Percentiles rank a stretch among this genome's conserved stretches.
phyloP scores from a whole-genome alignment of 2,113 vertebrate genomes.

The Heterotis niloticus region DNA sequence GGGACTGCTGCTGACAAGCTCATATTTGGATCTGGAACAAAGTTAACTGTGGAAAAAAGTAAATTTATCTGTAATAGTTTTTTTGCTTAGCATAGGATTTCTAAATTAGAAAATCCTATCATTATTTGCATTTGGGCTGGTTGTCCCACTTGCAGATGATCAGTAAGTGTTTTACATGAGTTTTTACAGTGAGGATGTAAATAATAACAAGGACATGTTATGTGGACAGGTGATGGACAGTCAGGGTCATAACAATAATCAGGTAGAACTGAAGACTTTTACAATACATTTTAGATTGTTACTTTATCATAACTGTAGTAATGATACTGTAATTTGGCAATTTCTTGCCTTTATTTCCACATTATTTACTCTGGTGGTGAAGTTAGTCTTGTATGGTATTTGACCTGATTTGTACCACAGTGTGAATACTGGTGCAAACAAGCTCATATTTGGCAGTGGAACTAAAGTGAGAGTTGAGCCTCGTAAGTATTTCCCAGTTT shows the following conservation, averaged over 20 bases:
- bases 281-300: not conserved
- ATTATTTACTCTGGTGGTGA: not conserved
- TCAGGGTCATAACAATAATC: too few species aligned
- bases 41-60: too few species aligned
- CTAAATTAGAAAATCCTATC: too few species aligned
- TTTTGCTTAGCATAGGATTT: too few species aligned
- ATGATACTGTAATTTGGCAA: too few species aligned
- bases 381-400: not conserved
- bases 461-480: conserved; percentile 12
- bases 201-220: too few species aligned
- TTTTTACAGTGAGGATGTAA: conserved; percentile 18
- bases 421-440: conserved; percentile 9
- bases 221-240: conserved; percentile 25
- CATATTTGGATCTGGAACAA: too few species aligned
- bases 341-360: too few species aligned
- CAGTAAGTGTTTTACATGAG: not conserved
- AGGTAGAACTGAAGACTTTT: conserved; percentile 14
- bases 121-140: too few species aligned
- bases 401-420: not conserved
- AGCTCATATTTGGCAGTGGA: conserved; percentile 9
- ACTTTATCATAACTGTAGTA: too few species aligned
- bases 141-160: not conserved
- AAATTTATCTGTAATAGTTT: too few species aligned
- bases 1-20: not conserved
- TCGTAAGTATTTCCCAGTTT: not conserved